A percentile compares a stretch with the other conserved stretches of the same genome.
phyloP scores from a whole-genome alignment of 2,888 invertebrate species.

The Acrobasis repandana region DNA sequence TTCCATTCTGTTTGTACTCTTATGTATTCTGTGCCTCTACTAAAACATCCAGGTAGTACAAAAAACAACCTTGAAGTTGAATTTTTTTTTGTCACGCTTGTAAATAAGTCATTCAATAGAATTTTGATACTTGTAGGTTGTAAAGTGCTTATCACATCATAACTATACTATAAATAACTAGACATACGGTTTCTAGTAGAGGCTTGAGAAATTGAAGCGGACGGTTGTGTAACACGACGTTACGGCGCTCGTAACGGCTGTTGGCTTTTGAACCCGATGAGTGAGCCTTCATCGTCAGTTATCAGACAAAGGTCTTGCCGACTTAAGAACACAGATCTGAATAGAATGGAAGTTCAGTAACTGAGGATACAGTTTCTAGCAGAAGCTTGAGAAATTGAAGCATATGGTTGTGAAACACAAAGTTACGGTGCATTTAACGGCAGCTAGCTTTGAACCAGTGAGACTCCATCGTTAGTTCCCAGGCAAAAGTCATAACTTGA shows the following conservation, averaged over 20 bases:
- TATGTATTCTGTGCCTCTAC: no score
- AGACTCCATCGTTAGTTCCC: conserved; percentile 58
- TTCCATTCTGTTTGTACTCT: no score
- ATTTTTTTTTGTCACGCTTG: no score
- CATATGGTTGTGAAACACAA: conserved; percentile 53
- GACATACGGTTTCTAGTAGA: background rate
- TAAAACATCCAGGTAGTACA: no score
- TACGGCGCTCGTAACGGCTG: conserved; percentile 55
- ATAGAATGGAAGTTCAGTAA: no score
- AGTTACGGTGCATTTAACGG: conserved; percentile 52
- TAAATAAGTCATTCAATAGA: no score
- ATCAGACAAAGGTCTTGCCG: conserved; percentile 1
- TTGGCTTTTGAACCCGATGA: conserved; percentile 79
- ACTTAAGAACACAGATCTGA: background rate
- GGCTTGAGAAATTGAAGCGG: conserved; percentile 48
- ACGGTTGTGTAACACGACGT: conserved; percentile 54
- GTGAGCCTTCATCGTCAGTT: conserved; percentile 66
- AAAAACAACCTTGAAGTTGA: no score
- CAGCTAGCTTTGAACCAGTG: conserved; percentile 79
- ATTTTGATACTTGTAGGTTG: no score
- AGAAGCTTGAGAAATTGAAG: conserved; percentile 44
- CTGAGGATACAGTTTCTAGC: conserved; percentile 2
- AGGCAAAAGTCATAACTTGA: background rate
- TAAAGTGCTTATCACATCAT: no score
- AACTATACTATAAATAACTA: no score